Evolutionary conservation across 1,140 invertebrate species (phyloP), one percentile per base, ranked within the genome.

Genomic region (Drosophila sp.): DNA sequence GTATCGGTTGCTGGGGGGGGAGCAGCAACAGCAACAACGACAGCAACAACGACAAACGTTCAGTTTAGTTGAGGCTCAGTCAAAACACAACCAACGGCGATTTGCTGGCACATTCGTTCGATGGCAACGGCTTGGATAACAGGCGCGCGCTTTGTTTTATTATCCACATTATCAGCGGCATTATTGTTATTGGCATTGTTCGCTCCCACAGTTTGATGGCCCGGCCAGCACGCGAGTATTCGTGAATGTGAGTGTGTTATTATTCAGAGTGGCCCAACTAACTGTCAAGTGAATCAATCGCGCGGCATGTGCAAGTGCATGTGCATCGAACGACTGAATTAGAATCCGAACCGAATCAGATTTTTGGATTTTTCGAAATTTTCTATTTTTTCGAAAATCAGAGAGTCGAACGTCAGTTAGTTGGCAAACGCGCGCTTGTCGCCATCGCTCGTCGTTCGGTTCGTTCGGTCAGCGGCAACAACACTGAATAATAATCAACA

Each of bases 61-160:
- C 72, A 76, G 76, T 76, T 75, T 67, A 79, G 72, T 79, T 70
- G 71, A 74, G 71, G 73, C 76, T 76, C 80, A 91, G 90, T 91
- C 90, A 91, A 91, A 91, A 91, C 80, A 91, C 90, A 85, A 91
- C 82, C 84, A 82, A 90, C 90, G 81, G 90, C 83, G 80, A 90
- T 90, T 91, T 90, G 80, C 80, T 91, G 90, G 90, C 85, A 79
- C 23, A 92, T 92, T 92, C 91, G 91, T 90, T 91, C 85, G 82
- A 91, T 80, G 90, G 87, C 91, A 91, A 87, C 91, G 90, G 91
- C 79, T 92, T 91, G 90, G 90, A 87, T 92, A 91, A 87, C 84
- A 92, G 91, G 91, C 91, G 91, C 91, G 91, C 90, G 90, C 85
- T 86, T 86, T 90, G 78, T 91, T 91, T 92, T 91, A 91, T 91